These are phyloP conservation scores for Diploscapter pachys DNA, from an alignment of 1,140 invertebrate genomes.

Conservation along the genomic window DNA sequence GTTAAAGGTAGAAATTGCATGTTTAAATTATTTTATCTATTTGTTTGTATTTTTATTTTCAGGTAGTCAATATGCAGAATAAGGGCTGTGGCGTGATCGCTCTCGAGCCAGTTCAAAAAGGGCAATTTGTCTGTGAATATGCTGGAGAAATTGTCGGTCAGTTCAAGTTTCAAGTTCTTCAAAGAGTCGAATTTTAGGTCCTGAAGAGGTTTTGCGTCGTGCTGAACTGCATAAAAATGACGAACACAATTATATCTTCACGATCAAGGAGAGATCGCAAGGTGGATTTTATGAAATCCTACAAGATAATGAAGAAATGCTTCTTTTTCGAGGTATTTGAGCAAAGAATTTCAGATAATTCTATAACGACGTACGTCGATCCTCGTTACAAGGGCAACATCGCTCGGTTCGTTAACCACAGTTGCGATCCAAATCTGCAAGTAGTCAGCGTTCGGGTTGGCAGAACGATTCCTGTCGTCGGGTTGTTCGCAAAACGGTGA, in stretches of 20 bases:
- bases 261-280: slow-evolving; percentile 9
- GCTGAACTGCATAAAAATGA: neutral
- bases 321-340: no score
- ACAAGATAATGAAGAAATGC: no score
- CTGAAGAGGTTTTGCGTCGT: slow-evolving; percentile 9
- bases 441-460: slow-evolving; percentile 14
- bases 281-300: no score
- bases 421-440: slow-evolving; percentile 16
- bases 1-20: neutral
- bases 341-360: neutral
- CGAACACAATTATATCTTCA: slow-evolving; percentile 18
- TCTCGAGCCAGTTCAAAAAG: neutral
- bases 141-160: slow-evolving; percentile 15
- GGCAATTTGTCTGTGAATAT: slow-evolving; percentile 27
- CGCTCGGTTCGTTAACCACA: slow-evolving; percentile 24
- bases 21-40: neutral
- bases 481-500: slow-evolving; percentile 20
- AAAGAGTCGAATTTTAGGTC: no score
- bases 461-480: slow-evolving; percentile 11
- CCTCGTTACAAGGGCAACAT: slow-evolving; percentile 20
- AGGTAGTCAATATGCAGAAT: slow-evolving; percentile 9
- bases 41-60: neutral
- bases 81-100: slow-evolving; percentile 7
- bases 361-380: slow-evolving; percentile 11
- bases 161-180: no score